phyloP scores from a whole-genome alignment of 2,797 vertebrate genomes.

The Poecilia wingei region DNA sequence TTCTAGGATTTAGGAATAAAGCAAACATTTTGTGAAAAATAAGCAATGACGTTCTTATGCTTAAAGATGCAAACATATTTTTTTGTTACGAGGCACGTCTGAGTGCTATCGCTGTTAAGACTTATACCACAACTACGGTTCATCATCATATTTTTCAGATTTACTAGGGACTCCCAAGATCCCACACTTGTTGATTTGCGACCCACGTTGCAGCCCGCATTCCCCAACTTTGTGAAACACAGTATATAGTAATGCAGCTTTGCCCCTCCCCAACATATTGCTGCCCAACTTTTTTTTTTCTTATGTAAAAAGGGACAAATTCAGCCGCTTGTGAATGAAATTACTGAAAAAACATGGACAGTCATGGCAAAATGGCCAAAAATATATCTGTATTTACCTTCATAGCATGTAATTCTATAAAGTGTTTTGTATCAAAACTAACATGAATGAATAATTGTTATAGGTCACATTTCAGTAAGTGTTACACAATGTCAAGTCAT shows the following conservation, averaged over 20 bases:
- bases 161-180: background rate
- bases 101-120: background rate
- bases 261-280: background rate
- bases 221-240: background rate
- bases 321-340: background rate
- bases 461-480: background rate
- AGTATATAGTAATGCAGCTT: background rate
- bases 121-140: background rate
- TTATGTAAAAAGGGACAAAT: background rate
- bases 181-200: background rate
- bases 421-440: background rate
- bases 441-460: background rate
- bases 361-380: background rate
- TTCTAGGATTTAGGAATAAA: background rate
- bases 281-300: background rate
- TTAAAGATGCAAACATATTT: constrained; percentile 42
- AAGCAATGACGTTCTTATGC: constrained; percentile 25
- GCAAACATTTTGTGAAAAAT: constrained; percentile 10
- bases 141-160: background rate
- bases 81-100: background rate
- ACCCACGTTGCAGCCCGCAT: background rate
- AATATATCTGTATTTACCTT: background rate
- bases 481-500: background rate
- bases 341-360: background rate
- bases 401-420: background rate